Evolutionary conservation across 2,797 vertebrate species (phyloP), one percentile per base, ranked within the genome.

Genomic region (Scomberomorus guttatus): DNA sequence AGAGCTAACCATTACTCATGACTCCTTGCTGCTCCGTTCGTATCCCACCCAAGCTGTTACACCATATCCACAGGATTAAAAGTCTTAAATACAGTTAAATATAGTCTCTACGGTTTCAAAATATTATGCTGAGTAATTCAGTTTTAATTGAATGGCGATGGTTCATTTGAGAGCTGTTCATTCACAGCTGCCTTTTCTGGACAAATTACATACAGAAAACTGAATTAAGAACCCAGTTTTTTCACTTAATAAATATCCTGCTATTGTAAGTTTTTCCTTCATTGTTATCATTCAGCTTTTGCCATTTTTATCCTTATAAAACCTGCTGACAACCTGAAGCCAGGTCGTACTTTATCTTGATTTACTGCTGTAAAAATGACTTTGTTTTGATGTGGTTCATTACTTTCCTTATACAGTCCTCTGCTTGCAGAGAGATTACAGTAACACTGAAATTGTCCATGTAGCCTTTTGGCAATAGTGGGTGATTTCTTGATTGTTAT

Each of bases 1-100:
- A 54, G 52, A 70, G 18, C 56, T 54, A 70, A 59, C 60, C 60
- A 73, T 84, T 44, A 69, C 72, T 83, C 72, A 72, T 13, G 9
- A 22, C 27, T 77, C 24, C 34, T 44, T 3, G 34, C 51, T 34
- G 54, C 80, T 74, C 42, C 50, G 22, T 59, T 82, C 61, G 67
- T 50, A 70, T 77, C 80, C 75, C 27, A 17, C 63, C 48, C 56
- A 68, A 86, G 72, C 78, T 85, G 85, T 85, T 27, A n/a, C 60
- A 68, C 48, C 29, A 22, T 58, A 74, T 79, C 69, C 48, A 39
- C 51, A 25, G 73, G 66, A 76, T 84, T 77, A 74, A 73, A 76
- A 57, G 18, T 37, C 42, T 82, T 79, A 61, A 74, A 77, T 22
- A 8, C 48, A 29, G 29, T 73, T 69, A 81, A 87, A 86, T 81